These are phyloP conservation scores for Xiphias gladius DNA, from an alignment of 2,113 vertebrate species.

Conservation along the genomic window DNA sequence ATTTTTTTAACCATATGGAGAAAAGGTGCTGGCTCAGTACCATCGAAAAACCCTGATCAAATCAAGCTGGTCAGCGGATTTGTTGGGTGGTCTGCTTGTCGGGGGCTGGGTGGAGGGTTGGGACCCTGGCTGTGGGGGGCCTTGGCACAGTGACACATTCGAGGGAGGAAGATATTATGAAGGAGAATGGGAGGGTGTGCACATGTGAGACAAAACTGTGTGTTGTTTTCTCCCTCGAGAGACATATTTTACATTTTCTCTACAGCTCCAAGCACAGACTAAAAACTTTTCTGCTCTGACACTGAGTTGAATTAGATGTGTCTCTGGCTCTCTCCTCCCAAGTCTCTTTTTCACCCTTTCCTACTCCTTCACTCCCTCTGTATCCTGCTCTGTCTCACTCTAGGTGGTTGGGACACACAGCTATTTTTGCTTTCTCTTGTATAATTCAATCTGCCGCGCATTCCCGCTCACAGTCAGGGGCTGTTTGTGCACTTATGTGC, in stretches of 20 bases:
- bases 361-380: conserved; percentile 32
- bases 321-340: conserved; percentile 19
- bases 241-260: conserved; percentile 10
- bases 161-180: conserved; percentile 62
- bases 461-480: conserved; percentile 61
- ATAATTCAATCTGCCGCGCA: conserved; percentile 78
- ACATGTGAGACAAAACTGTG: conserved; percentile 25
- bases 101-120: conserved; percentile 72
- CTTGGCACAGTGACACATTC: conserved; percentile 68
- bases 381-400: conserved; percentile 30
- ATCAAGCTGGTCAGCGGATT: conserved; percentile 37
- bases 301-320: conserved; percentile 17
- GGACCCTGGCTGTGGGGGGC: conserved; percentile 65
- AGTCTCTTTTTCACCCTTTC: conserved; percentile 31
- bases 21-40: not conserved
- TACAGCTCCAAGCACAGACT: not conserved
- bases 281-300: conserved; percentile 1
- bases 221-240: conserved; percentile 2
- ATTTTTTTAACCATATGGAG: not conserved
- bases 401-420: conserved; percentile 64
- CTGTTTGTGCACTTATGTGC: conserved; percentile 62
- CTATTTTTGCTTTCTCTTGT: conserved; percentile 79
- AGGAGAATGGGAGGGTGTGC: conserved; percentile 33
- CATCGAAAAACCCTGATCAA: conserved; percentile 28
- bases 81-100: conserved; percentile 76